Percentiles rank a stretch among this genome's conserved stretches.
These are phyloP conservation scores for Scotopteryx bipunctaria DNA, from an alignment of 2,888 invertebrate genomes.

Conservation along the genomic window DNA sequence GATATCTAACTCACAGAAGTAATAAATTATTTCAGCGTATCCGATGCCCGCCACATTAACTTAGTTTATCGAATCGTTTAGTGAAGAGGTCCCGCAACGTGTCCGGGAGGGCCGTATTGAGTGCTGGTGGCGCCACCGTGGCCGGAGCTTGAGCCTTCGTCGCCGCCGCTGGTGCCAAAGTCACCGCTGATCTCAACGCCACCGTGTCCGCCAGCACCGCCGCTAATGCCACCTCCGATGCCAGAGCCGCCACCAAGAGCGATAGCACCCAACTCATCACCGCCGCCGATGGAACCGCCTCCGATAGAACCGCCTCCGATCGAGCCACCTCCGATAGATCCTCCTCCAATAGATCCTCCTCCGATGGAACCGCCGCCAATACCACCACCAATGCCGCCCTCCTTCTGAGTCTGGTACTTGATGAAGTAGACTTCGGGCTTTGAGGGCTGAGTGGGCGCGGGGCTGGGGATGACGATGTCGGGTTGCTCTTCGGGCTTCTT, in stretches of 20 bases:
- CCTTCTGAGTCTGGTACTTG: conserved; percentile 89
- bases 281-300: conserved; percentile 59
- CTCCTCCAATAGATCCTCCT: conserved; percentile 49
- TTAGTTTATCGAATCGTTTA: conserved; percentile 50
- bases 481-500: conserved; percentile 94
- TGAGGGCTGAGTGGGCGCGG: conserved; percentile 91
- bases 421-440: conserved; percentile 96
- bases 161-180: conserved; percentile 62
- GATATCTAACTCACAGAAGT: conserved; percentile 41
- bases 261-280: conserved; percentile 57
- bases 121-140: conserved; percentile 71
- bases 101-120: conserved; percentile 80
- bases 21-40: conserved; percentile 59
- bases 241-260: conserved; percentile 55
- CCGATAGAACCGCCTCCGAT: conserved; percentile 50
- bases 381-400: conserved; percentile 71
- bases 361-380: conserved; percentile 69
- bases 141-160: conserved; percentile 53
- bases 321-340: conserved; percentile 49
- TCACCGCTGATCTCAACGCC: conserved; percentile 61
- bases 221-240: conserved; percentile 45
- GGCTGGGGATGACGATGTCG: conserved; percentile 90
- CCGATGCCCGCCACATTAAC: conserved; percentile 55
- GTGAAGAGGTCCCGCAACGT: conserved; percentile 77
- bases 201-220: conserved; percentile 56